Base-by-base conservation (phyloP, 2,888 invertebrate genomes). In the Agrypnus murinus region DNA sequence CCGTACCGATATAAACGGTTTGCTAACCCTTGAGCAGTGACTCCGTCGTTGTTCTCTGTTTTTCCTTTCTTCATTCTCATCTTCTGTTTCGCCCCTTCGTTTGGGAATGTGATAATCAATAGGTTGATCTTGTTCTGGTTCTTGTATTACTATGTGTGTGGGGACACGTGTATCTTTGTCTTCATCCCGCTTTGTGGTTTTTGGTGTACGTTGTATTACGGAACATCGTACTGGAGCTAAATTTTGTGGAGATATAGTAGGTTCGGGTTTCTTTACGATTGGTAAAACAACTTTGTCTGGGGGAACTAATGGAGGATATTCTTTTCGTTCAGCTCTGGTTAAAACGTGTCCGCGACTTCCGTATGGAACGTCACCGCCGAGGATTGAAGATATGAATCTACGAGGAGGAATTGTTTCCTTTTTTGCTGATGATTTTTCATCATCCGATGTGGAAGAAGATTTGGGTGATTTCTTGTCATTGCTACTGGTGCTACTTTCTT, bases 21-120 rank as follows among this genome's bases (percentile, higher is more conserved):
- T 90, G 25, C 88, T 89, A 74, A 92, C 89, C 86, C 92, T 91
- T 10, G 90, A 90, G 80, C 90, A 90, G 81, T 91, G 91, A 69
- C 91, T 90, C 74, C 92, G 86, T 75, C 92, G 88, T 78, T 92
- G 91, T 81, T 92, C 92, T 75, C 91, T 87, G 17, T 90, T 88
- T 81, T 90, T 89, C 77, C 89, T 91, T 86, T 89, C 93, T 72
- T 89, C 91, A 82, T 90, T 90, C 80, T 92, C 92, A 77, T 91
- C 90, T 82, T 91, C 91, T 8, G 87, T 86, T 81, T 91, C 91
- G 6, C 92, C 92, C 71, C 91, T 89, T 80, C 93, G 90, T 84
- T 94, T 95, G 19, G 95, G 95, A 75, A 95, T 93, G 81, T 92
- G 95, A 83, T 95, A 95, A 82, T 95, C 95, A 72, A 95, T 95